These are phyloP conservation scores for Prosapia bicincta DNA, from an alignment of 2,888 invertebrate genomes.

Conservation along the genomic window DNA sequence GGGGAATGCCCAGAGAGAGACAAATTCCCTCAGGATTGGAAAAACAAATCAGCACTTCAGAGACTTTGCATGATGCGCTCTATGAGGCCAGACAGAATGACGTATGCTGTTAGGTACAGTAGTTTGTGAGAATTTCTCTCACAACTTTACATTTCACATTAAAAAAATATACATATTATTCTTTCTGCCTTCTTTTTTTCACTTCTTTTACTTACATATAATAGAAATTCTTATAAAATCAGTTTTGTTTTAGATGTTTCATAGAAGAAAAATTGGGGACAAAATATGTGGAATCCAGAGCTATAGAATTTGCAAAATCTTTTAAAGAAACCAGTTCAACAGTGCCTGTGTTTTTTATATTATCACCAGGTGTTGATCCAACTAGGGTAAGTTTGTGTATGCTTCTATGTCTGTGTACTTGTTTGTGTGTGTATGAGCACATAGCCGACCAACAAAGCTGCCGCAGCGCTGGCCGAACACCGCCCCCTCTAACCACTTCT, in stretches of 20 bases:
- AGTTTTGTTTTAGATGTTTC: slow-evolving; percentile 59
- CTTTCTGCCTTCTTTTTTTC: too few relatives aligned
- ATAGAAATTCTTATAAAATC: too few relatives aligned
- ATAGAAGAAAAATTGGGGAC: slow-evolving; percentile 85
- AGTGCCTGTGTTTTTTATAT: slow-evolving; percentile 90
- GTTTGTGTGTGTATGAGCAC: too few relatives aligned
- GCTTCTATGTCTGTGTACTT: too few relatives aligned
- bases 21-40: slow-evolving; percentile 95
- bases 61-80: slow-evolving; percentile 90
- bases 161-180: too few relatives aligned
- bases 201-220: too few relatives aligned
- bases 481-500: too few relatives aligned
- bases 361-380: slow-evolving; percentile 93
- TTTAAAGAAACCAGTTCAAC: slow-evolving; percentile 79
- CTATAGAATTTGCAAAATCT: slow-evolving; percentile 79
- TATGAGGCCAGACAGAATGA: slow-evolving; percentile 89
- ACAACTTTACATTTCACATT: slow-evolving; percentile 14
- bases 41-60: slow-evolving; percentile 80
- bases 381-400: slow-evolving; percentile 67
- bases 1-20: slow-evolving; percentile 91
- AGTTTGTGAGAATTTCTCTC: neutral
- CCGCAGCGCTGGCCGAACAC: too few relatives aligned
- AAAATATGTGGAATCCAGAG: slow-evolving; percentile 75
- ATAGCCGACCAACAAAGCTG: too few relatives aligned
- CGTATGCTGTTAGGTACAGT: slow-evolving; percentile 78